Conservation (phyloP, 2,113 vertebrate genomes). For the Ameiurus melas region DNA sequence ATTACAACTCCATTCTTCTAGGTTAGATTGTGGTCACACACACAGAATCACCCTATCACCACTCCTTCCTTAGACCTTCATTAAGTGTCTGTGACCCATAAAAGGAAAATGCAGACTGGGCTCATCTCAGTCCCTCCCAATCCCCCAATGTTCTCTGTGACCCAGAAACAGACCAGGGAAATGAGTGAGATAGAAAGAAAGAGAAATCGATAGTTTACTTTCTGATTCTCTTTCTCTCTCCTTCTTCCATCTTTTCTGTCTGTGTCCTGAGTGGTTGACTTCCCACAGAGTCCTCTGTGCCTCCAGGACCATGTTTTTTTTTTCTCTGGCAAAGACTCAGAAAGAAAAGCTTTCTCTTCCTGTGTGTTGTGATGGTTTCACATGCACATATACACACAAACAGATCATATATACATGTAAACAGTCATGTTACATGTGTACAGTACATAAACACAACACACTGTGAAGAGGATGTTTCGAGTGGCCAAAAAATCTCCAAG, state of each 20-base stretch:
- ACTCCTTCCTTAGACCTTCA: slow-evolving; percentile 46
- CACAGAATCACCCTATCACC: slow-evolving; percentile 19
- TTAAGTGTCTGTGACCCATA: slow-evolving; percentile 52
- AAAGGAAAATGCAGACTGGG: slow-evolving; percentile 35
- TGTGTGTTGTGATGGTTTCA: slow-evolving; percentile 14
- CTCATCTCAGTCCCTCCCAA: slow-evolving; percentile 28
- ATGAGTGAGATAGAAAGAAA: not conserved
- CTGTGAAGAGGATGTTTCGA: too few relatives aligned
- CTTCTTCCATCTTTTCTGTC: slow-evolving; percentile 31
- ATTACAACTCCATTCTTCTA: slow-evolving; percentile 29
- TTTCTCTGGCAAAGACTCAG: slow-evolving; percentile 30
- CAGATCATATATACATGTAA: not conserved
- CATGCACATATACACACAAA: not conserved
- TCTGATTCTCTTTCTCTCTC: slow-evolving; percentile 22
- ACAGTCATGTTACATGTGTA: not conserved
- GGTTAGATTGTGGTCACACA: slow-evolving; percentile 34
- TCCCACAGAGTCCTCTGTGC: slow-evolving; percentile 37
- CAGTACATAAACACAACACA: not conserved
- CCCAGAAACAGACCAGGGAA: slow-evolving; percentile 43
- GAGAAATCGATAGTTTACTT: slow-evolving; percentile 30
- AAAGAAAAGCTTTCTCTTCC: slow-evolving; percentile 29
- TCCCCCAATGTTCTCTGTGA: slow-evolving; percentile 34
- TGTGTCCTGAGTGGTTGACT: slow-evolving; percentile 13
- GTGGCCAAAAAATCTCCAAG: too few relatives aligned
- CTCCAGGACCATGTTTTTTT: slow-evolving; percentile 13